Conservation (phyloP, 2,888 invertebrate species). For the Phlogophora meticulosa region DNA sequence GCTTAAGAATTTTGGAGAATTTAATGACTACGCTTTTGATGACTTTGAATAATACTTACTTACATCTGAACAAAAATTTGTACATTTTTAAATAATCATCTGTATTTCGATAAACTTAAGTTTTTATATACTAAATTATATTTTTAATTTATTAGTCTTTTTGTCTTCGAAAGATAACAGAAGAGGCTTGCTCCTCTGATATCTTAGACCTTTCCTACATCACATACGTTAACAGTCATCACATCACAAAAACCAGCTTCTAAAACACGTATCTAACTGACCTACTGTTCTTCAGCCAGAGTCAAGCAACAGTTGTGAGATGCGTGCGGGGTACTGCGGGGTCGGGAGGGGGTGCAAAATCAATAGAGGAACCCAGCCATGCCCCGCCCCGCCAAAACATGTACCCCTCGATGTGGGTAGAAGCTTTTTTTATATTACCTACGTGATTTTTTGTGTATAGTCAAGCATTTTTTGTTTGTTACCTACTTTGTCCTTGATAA, state of each 20-base stretch:
- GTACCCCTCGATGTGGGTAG: slow-evolving; percentile 78
- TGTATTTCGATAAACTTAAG: background rate
- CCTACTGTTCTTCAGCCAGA: slow-evolving; percentile 68
- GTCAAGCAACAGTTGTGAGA: slow-evolving; percentile 89
- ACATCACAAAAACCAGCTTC: background rate
- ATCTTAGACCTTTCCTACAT: background rate
- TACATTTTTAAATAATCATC: background rate
- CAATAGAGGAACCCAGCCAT: slow-evolving; percentile 82
- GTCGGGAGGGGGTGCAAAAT: slow-evolving; percentile 81
- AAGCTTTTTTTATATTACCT: slow-evolving; percentile 75
- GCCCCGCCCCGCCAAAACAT: slow-evolving; percentile 79
- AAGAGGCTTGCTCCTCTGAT: background rate
- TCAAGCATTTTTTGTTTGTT: slow-evolving; percentile 29
- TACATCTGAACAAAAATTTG: no score
- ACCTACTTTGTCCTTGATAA: slow-evolving; percentile 25
- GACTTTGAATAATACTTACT: no score
- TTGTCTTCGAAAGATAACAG: no score
- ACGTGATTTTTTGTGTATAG: slow-evolving; percentile 69
- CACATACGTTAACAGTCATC: background rate
- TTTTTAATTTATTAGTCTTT: no score
- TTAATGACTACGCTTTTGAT: background rate
- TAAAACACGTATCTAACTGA: slow-evolving; percentile 51
- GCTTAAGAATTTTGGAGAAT: background rate
- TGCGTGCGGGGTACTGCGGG: slow-evolving; percentile 81
- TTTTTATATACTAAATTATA: no score